Percentiles rank a stretch among this genome's conserved stretches.
phyloP scores from a whole-genome alignment of 53 echinoderm and acorn worm species.

The Holothuria scabra region DNA sequence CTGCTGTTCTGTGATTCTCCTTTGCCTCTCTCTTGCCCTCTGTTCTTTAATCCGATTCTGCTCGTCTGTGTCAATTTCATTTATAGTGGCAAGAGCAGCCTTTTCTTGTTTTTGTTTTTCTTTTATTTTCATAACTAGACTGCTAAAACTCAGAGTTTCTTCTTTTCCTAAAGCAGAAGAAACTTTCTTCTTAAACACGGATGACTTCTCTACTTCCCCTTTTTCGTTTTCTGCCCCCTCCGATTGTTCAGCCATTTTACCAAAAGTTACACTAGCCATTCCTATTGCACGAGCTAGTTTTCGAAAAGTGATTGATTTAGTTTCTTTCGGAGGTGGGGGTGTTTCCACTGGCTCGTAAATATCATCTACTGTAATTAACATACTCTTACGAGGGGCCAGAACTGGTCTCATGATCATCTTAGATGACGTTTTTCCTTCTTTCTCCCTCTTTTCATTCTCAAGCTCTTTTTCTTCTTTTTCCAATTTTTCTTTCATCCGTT shows the following conservation, averaged over 20 bases:
- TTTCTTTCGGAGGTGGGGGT: conserved; percentile 35
- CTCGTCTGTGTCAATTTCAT: neutral
- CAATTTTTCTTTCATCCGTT: conserved; percentile 1
- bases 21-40: conserved; percentile 5
- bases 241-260: neutral
- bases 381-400: conserved; percentile 24
- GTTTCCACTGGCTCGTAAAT: conserved; percentile 34
- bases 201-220: neutral
- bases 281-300: conserved; percentile 27
- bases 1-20: conserved; percentile 13
- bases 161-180: conserved; percentile 16
- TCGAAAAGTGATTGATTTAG: conserved; percentile 23
- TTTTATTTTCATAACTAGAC: conserved; percentile 13
- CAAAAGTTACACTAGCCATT: conserved; percentile 21
- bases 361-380: conserved; percentile 11
- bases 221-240: neutral
- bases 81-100: conserved; percentile 6
- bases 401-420: neutral
- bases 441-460: neutral
- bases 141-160: conserved; percentile 31
- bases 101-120: conserved; percentile 2
- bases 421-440: neutral
- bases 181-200: conserved; percentile 29
- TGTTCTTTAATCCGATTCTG: neutral
- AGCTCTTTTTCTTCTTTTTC: conserved; percentile 30